phyloP scores from a whole-genome alignment of 2,888 invertebrate genomes.

The Andrena fulva region DNA sequence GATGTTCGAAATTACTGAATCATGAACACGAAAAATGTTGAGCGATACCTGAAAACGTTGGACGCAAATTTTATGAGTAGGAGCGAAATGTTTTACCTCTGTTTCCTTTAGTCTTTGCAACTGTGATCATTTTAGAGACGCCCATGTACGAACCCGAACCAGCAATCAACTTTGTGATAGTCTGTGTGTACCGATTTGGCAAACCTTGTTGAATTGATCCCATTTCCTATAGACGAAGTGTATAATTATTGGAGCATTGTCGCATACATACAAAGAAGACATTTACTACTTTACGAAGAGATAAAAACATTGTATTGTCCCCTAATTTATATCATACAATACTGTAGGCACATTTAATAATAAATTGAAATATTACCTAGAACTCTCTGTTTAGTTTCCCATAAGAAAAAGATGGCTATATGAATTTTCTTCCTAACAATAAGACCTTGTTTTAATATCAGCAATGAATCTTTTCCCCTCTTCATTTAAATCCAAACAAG shows the following conservation, averaged over 20 bases:
- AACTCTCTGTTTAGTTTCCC: slow-evolving; percentile 38
- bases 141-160: slow-evolving; percentile 76
- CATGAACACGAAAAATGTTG: slow-evolving; percentile 7
- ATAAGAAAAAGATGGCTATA: background rate
- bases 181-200: slow-evolving; percentile 76
- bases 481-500: too few species aligned
- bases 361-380: slow-evolving; percentile 83
- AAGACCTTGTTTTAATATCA: background rate
- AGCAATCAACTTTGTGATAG: slow-evolving; percentile 84
- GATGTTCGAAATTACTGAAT: slow-evolving; percentile 30
- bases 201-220: slow-evolving; percentile 74
- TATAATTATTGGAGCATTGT: slow-evolving; percentile 70
- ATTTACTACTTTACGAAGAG: slow-evolving; percentile 81
- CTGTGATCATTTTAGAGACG: slow-evolving; percentile 78
- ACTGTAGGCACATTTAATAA: slow-evolving; percentile 83
- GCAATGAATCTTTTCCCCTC: too few species aligned
- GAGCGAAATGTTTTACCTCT: slow-evolving; percentile 45
- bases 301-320: slow-evolving; percentile 82
- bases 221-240: slow-evolving; percentile 69
- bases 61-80: slow-evolving; percentile 27
- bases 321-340: slow-evolving; percentile 80
- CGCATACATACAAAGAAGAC: slow-evolving; percentile 66
- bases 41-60: slow-evolving; percentile 21
- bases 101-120: slow-evolving; percentile 65
- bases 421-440: background rate